Evolutionary conservation across 2,797 vertebrate species (phyloP).

Genomic region (Monodelphis domestica): DNA sequence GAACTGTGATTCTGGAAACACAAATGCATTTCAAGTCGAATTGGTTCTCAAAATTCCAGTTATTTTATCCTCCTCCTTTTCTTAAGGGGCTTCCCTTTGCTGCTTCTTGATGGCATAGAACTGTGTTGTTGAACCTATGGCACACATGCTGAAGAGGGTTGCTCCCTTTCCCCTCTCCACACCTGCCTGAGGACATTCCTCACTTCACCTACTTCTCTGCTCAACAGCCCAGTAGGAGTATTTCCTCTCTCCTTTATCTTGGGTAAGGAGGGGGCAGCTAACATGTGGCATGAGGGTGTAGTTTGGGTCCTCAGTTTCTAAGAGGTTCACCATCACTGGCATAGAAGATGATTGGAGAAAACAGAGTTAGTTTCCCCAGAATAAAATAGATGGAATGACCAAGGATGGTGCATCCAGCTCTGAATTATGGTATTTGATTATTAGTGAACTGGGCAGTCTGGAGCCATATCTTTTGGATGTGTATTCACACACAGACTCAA

Average conservation of each 20-base stretch:
- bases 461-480: background rate
- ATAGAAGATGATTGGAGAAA: background rate
- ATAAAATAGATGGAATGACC: background rate
- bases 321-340: too few relatives aligned
- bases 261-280: too few relatives aligned
- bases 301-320: too few relatives aligned
- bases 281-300: too few relatives aligned
- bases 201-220: too few relatives aligned
- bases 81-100: background rate
- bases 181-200: too few relatives aligned
- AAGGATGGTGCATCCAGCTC: background rate
- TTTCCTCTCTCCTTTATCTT: too few relatives aligned
- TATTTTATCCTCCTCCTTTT: conserved; percentile 59
- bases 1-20: conserved; percentile 71
- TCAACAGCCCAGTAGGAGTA: too few relatives aligned
- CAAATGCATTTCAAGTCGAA: conserved; percentile 72
- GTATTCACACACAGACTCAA: background rate
- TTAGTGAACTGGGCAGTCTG: background rate
- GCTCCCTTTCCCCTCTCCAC: too few relatives aligned
- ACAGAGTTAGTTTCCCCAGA: background rate
- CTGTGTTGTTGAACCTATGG: too few relatives aligned
- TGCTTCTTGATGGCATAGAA: background rate
- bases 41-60: conserved; percentile 62
- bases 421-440: background rate
- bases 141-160: too few relatives aligned